phyloP scores from a whole-genome alignment of 2,113 vertebrate genomes.

The Lampris megalopsis region DNA sequence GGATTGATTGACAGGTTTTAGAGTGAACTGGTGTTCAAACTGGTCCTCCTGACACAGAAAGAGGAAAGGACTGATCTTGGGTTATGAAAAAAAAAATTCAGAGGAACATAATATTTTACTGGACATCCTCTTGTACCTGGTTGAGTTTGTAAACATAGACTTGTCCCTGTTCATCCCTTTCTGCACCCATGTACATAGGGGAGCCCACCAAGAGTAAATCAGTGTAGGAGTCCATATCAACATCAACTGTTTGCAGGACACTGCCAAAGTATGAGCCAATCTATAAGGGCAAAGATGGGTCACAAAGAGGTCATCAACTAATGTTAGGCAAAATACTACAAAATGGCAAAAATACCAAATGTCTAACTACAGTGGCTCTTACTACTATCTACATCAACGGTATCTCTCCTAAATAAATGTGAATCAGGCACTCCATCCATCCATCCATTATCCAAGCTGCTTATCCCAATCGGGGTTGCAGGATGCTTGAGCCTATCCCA shows the following conservation, averaged over 20 bases:
- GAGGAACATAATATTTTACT: neutral
- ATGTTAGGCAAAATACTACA: too few relatives aligned
- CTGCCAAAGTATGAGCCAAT: constrained; percentile 97
- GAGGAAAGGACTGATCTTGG: neutral
- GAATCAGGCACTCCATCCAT: too few relatives aligned
- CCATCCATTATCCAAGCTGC: too few relatives aligned
- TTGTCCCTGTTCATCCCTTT: constrained; percentile 93
- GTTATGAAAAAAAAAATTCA: neutral
- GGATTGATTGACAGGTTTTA: constrained; percentile 90
- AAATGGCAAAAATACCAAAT: too few relatives aligned
- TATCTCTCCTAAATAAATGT: too few relatives aligned
- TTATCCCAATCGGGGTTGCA: too few relatives aligned
- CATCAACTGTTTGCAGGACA: constrained; percentile 90
- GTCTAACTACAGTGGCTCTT: too few relatives aligned
- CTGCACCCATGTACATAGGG: constrained; percentile 96
- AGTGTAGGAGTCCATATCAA: constrained; percentile 87
- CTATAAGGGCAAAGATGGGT: constrained; percentile 68
- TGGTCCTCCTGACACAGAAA: constrained; percentile 72
- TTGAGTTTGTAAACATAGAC: constrained; percentile 91
- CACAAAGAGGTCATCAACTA: neutral
- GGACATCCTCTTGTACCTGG: constrained; percentile 77
- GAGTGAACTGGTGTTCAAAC: constrained; percentile 89
- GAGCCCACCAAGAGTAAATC: constrained; percentile 93
- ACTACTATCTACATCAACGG: too few relatives aligned
- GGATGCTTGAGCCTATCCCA: too few relatives aligned